Base-by-base conservation (phyloP, 2,113 vertebrate species). In the Etheostoma spectabile region DNA sequence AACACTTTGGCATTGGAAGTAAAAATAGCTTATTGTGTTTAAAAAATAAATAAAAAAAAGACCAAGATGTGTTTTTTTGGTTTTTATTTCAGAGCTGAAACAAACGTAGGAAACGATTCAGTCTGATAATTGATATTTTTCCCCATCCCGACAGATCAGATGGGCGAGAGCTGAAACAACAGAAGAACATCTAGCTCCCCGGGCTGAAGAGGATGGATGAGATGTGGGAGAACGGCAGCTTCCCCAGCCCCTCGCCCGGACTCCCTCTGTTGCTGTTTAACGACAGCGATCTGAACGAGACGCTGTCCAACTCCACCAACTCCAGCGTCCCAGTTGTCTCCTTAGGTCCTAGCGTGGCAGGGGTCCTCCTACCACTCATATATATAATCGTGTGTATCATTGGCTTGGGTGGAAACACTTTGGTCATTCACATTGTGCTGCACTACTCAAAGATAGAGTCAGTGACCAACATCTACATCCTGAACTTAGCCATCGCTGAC, bases 401-500 rank as follows among this genome's bases (percentile, higher is more conserved):
- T 0, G 98, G 98, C n/a, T 95, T 99, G 35, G 96, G 97, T 0
- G 98, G 98, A 15, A 99, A 99, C 80, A 93, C 96, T 0, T 73
- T 99, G 76, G 98, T 99, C 86, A 99, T 99, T 74, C 98, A 99
- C 0, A 97, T 99, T 52, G 96, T 99, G 45, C 89, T 99, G 82
- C 95, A 96, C 1, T 96, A 98, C 8, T 97, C 97, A 65, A 98
- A 98, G 93, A 98, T 96, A 61, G 97, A 98, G 83, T 99, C 98
- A 0, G 98, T 98, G 63, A 99, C 98, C 89, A 99, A 99, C 91
- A 98, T 99, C 76, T 99, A 99, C 92, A 99, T 99, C 90, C 95
- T 99, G 21, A 99, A 99, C 85, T 84, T 99, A 18, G 98, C 98
- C 0, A 95, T 99, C 8, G 98, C 98, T 0, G 98, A 99, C 0